These are phyloP conservation scores for Phalanger gymnotis DNA, from an alignment of 2,797 vertebrate genomes.

Conservation along the genomic window DNA sequence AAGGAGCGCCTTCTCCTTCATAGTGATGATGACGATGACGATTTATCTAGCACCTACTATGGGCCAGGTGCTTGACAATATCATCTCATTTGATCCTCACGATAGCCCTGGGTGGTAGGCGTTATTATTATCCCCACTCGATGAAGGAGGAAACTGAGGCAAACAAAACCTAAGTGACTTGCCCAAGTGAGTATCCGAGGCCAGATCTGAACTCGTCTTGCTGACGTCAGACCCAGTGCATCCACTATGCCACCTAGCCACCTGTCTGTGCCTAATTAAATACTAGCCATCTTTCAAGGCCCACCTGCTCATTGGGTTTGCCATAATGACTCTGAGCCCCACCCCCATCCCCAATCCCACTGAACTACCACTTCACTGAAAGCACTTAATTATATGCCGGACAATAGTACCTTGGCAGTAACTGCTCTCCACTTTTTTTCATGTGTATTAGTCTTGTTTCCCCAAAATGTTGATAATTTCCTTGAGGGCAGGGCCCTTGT, in stretches of 20 bases:
- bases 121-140: neutral
- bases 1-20: neutral
- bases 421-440: neutral
- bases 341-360: neutral
- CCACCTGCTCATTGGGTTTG: neutral
- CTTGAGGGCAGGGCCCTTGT: neutral
- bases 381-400: neutral
- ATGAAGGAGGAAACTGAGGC: neutral
- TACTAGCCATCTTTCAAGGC: neutral
- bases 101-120: too few relatives aligned
- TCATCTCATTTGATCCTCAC: neutral
- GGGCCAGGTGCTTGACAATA: neutral
- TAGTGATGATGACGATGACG: neutral
- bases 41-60: neutral
- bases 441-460: neutral
- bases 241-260: neutral
- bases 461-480: neutral
- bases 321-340: too few relatives aligned
- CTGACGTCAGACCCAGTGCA: too few relatives aligned
- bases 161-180: neutral
- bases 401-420: neutral
- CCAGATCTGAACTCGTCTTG: too few relatives aligned
- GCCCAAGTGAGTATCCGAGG: neutral
- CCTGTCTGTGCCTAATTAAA: neutral
- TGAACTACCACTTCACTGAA: neutral